A percentile compares a stretch with the other conserved stretches of the same genome.
phyloP scores from a whole-genome alignment of 2,888 invertebrate genomes.

The Helleia helle region DNA sequence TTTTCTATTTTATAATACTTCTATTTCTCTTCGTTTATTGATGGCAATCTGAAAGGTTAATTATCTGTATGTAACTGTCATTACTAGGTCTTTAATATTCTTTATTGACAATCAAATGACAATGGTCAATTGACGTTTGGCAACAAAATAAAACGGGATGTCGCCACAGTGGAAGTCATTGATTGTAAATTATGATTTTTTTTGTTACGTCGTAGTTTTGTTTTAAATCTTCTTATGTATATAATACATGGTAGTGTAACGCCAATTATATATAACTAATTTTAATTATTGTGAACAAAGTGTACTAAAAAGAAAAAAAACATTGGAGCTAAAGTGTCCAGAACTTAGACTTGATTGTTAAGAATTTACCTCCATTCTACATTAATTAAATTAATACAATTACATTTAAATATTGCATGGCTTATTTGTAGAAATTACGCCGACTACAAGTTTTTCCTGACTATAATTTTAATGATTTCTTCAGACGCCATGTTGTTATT shows the following conservation, averaged over 20 bases:
- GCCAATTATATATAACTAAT: not conserved
- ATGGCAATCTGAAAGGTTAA: no score
- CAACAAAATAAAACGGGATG: constrained; percentile 23
- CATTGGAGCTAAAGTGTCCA: constrained; percentile 1
- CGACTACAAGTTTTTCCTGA: not conserved
- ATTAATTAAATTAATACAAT: constrained; percentile 2
- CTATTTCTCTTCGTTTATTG: no score
- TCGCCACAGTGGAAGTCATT: constrained; percentile 42
- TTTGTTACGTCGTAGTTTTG: constrained; percentile 21
- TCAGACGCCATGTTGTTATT: constrained; percentile 69
- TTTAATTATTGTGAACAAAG: not conserved
- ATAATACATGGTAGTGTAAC: not conserved
- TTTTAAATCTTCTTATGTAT: constrained; percentile 30
- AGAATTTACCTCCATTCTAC: not conserved
- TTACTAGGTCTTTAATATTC: constrained; percentile 7
- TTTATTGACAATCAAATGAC: constrained; percentile 9
- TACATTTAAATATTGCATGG: not conserved
- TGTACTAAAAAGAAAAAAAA: not conserved
- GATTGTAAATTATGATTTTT: constrained; percentile 42
- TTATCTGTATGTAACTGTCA: not conserved
- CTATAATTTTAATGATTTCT: constrained; percentile 21
- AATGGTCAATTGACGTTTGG: not conserved
- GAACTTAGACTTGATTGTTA: not conserved
- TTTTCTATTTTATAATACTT: no score
- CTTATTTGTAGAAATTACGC: not conserved